These are phyloP conservation scores for Mus spretus DNA, from an alignment of 2,797 vertebrate genomes.

Conservation along the genomic window DNA sequence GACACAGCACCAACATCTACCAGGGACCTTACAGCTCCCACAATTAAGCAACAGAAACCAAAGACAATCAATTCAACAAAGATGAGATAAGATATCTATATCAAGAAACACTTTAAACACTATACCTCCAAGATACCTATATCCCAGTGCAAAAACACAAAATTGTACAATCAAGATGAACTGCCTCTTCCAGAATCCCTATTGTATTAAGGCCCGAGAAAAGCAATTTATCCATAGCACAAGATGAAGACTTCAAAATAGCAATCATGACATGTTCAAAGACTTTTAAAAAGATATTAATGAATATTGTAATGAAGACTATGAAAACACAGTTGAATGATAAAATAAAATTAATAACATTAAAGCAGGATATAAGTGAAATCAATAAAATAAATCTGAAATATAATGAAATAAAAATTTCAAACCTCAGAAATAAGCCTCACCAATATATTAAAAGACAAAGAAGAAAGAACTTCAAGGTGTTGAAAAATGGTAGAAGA, in stretches of 20 bases:
- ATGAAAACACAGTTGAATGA: neutral
- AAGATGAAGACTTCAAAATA: neutral
- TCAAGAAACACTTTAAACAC: neutral
- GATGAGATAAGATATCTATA: neutral
- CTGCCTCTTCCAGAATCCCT: neutral
- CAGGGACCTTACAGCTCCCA: neutral
- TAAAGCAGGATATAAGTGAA: neutral
- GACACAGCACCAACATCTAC: neutral
- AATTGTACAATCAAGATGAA: neutral
- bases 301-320: neutral
- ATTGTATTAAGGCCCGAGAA: neutral
- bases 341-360: neutral
- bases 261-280: neutral
- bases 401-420: neutral
- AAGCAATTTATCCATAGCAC: neutral
- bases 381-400: neutral
- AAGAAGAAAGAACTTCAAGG: neutral
- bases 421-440: neutral
- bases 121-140: neutral
- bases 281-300: neutral
- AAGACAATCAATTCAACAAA: neutral
- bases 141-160: neutral
- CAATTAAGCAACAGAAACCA: neutral
- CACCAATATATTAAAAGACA: neutral
- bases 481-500: neutral